These are phyloP conservation scores for Rhizoglyphus robini DNA, from an alignment of 1,140 invertebrate genomes.

Conservation along the genomic window DNA sequence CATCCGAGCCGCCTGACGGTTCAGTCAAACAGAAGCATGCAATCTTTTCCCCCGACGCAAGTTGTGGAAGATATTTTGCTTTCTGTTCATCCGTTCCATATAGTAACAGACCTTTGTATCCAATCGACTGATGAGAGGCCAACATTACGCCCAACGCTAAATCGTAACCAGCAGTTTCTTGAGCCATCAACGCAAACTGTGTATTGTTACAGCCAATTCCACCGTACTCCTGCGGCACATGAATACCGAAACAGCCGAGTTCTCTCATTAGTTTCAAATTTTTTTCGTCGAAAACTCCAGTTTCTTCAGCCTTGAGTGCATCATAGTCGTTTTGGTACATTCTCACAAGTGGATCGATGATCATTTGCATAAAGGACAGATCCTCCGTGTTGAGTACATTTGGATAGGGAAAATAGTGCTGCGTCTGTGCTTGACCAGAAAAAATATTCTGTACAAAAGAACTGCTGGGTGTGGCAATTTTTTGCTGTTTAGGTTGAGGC, in stretches of 20 bases:
- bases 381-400: slow-evolving; percentile 40
- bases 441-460: slow-evolving; percentile 72
- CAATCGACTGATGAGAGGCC: slow-evolving; percentile 46
- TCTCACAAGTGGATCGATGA: slow-evolving; percentile 38
- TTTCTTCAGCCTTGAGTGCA: slow-evolving; percentile 39
- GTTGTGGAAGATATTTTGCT: slow-evolving; percentile 74
- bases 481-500: too few species aligned
- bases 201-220: slow-evolving; percentile 45
- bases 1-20: slow-evolving; percentile 84
- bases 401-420: slow-evolving; percentile 43
- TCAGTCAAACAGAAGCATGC: slow-evolving; percentile 95
- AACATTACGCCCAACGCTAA: slow-evolving; percentile 41
- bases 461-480: too few species aligned
- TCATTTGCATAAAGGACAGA: slow-evolving; percentile 38
- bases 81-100: slow-evolving; percentile 79
- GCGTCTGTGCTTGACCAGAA: slow-evolving; percentile 60
- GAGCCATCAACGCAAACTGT: slow-evolving; percentile 45
- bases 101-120: slow-evolving; percentile 72
- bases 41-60: slow-evolving; percentile 63
- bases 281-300: slow-evolving; percentile 35
- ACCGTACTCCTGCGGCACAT: slow-evolving; percentile 33
- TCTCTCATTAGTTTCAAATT: slow-evolving; percentile 39
- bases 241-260: slow-evolving; percentile 45
- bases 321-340: slow-evolving; percentile 42
- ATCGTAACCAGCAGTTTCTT: slow-evolving; percentile 43